A percentile compares a stretch with the other conserved stretches of the same genome.
Evolutionary conservation across 2,888 invertebrate species (phyloP).

Genomic region (Ochlodes sylvanus): DNA sequence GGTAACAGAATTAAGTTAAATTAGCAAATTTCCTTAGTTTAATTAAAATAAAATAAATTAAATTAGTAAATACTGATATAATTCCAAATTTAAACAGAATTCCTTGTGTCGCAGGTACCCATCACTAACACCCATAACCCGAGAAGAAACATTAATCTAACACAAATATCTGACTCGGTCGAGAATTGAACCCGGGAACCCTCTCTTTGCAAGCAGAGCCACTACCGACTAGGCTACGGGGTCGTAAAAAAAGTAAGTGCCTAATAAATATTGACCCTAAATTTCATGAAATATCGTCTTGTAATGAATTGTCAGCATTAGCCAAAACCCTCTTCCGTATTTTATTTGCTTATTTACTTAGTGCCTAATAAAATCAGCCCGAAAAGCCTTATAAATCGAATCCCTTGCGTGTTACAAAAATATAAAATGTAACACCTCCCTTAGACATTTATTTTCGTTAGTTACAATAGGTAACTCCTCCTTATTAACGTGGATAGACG

Average conservation of each 20-base stretch:
- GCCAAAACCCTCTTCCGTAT: conserved; percentile 2
- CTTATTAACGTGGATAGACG: conserved; percentile 70
- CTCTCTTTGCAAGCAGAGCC: too few species aligned
- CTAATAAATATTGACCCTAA: background rate
- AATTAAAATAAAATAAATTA: too few species aligned
- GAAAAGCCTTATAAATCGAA: conserved; percentile 31
- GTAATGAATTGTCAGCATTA: conserved; percentile 5
- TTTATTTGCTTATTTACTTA: conserved; percentile 36
- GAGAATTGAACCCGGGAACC: too few species aligned
- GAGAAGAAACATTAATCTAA: too few species aligned
- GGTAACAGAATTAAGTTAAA: too few species aligned
- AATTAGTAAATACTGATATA: too few species aligned
- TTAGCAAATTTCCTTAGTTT: too few species aligned
- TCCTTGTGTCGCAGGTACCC: too few species aligned
- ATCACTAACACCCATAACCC: too few species aligned
- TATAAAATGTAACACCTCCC: conserved; percentile 75
- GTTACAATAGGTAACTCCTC: conserved; percentile 55
- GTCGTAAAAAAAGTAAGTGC: background rate
- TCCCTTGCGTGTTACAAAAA: conserved; percentile 70
- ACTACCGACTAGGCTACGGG: too few species aligned
- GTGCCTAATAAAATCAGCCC: conserved; percentile 32
- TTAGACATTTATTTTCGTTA: conserved; percentile 77
- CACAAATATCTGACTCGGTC: too few species aligned
- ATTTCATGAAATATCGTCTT: background rate
- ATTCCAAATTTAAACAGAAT: too few species aligned